Conservation (phyloP, 2,797 vertebrate genomes). For the Enteromius trimaculatus region DNA sequence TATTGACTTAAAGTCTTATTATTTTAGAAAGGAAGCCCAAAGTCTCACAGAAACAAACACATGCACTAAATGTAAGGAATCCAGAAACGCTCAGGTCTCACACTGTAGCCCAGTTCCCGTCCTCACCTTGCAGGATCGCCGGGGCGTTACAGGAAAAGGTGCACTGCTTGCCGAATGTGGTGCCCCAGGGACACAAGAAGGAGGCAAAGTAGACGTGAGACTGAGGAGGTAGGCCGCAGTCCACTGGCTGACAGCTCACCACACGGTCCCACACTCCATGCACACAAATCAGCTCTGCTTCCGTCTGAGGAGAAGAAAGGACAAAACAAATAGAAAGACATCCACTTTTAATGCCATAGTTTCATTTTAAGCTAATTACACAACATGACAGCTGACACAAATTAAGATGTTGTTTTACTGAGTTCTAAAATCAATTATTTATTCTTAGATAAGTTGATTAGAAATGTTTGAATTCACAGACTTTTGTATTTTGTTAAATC, state of each 20-base stretch:
- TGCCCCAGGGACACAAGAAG: constrained; percentile 89
- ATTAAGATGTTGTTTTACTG: neutral
- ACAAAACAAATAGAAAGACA: constrained; percentile 27
- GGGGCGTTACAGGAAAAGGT: constrained; percentile 89
- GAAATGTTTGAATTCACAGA: neutral
- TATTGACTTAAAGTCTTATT: neutral
- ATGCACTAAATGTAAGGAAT: neutral
- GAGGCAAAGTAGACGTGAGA: constrained; percentile 87
- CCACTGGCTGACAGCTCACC: constrained; percentile 83
- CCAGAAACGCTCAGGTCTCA: constrained; percentile 12
- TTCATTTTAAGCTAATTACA: neutral
- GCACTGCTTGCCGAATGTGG: constrained; percentile 85
- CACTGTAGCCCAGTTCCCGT: neutral
- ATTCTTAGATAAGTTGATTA: neutral
- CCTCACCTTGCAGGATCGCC: constrained; percentile 90
- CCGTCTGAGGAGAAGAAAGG: constrained; percentile 69
- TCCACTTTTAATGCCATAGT: neutral
- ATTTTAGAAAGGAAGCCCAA: constrained; percentile 14
- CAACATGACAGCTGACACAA: neutral
- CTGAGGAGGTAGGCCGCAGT: constrained; percentile 85
- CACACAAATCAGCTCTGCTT: constrained; percentile 81
- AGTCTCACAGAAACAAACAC: neutral
- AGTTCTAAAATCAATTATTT: neutral
- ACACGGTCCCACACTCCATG: constrained; percentile 85
- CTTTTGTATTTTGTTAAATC: neutral